Evolutionary conservation across 2,888 invertebrate genomes (phyloP), one percentile per base, ranked within the genome.

Genomic region (Exephanes ischioxanthus): DNA sequence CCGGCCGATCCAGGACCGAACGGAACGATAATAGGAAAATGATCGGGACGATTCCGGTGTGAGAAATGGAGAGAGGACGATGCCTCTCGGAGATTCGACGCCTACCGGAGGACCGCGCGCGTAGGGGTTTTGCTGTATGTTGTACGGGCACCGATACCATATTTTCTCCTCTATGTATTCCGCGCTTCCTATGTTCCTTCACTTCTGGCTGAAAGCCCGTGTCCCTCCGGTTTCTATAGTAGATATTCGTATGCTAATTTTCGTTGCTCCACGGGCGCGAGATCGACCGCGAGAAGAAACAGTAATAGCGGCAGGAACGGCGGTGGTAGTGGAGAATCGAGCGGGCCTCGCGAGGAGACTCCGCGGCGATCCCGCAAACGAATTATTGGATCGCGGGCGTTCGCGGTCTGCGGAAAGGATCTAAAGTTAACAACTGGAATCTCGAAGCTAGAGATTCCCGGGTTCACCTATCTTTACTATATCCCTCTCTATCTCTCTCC

Each of bases 211-310:
- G 63, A 67, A 83, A 73, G 68, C 61, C 30, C 51, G n/a, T 63
- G 22, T 67, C 16, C 37, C 51, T 66, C 67, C 48, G 45, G 45
- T 45, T 33, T 22, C 55, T 72, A 72, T 37, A 37, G 55, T 45
- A 11, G 72, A 81, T 58, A 84, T 84, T 84, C 84, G 81, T 84
- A 84, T 84, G 84, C 78, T 84, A 84, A 84, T 84, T 84, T 68
- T 75, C 61, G 68, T 80, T 61, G 76, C 76, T 72, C 58, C 68
- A 51, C 80, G 67, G 71, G 67, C 66, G 72, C 75, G 48, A 72
- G 76, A 71, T 84, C 80, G 53, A 80, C 76, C 80, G 51, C 80
- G 67, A 45, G 73, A 78, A 81, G 78, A 75, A 85, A 78, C 70
- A 48, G 81, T 81, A 78, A 81, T 85, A 78, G 73, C 68, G 55